phyloP scores from a whole-genome alignment of 2,888 invertebrate genomes.

The Bombyx huttoni region DNA sequence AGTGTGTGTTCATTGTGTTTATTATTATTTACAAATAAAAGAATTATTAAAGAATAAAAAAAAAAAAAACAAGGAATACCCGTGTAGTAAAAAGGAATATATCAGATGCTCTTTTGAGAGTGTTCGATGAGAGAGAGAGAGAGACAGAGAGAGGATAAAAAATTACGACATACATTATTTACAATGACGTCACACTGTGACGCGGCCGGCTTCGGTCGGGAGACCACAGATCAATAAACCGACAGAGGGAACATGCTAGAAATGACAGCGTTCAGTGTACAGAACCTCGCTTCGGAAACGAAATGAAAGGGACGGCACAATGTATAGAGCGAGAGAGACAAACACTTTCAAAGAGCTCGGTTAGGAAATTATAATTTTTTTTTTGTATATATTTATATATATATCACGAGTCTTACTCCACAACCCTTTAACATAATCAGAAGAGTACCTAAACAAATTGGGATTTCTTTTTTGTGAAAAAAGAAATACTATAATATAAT shows the following conservation, averaged over 20 bases:
- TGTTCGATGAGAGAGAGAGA: conserved; percentile 12
- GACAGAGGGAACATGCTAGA: neutral
- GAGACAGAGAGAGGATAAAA: no score
- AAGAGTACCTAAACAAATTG: conserved; percentile 4
- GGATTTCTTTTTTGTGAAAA: conserved; percentile 2
- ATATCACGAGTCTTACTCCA: conserved; percentile 53
- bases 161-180: neutral
- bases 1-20: conserved; percentile 49
- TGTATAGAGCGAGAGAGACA: conserved; percentile 1
- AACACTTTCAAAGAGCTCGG: conserved; percentile 36
- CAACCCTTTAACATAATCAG: conserved; percentile 52
- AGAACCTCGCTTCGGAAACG: neutral
- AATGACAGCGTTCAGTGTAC: neutral
- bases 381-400: conserved; percentile 5
- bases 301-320: neutral
- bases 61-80: conserved; percentile 11
- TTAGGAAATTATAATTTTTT: conserved; percentile 4
- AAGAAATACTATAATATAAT: neutral
- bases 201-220: neutral
- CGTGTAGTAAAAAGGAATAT: conserved; percentile 1
- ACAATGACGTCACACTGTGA: no score
- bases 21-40: conserved; percentile 39
- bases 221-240: neutral
- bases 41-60: conserved; percentile 6
- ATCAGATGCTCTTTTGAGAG: conserved; percentile 29